Percentiles rank a stretch among this genome's conserved stretches.
Conservation (phyloP, 2,888 invertebrate genomes). For the Apodemia duryi region DNA sequence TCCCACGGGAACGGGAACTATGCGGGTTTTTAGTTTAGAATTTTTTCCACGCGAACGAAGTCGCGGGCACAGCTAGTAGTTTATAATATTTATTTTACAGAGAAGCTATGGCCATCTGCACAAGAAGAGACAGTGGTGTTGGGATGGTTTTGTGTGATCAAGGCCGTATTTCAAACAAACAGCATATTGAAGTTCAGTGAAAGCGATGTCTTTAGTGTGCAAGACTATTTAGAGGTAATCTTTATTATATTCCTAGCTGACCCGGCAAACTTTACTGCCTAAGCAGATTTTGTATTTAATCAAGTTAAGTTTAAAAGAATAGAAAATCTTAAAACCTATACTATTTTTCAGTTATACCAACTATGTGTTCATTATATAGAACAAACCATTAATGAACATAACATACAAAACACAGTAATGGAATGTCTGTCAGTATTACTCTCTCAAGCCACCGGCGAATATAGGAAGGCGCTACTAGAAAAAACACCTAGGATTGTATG, state of each 20-base stretch:
- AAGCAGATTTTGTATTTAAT: no score
- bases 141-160: constrained; percentile 81
- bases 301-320: not conserved
- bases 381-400: constrained; percentile 86
- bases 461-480: constrained; percentile 76
- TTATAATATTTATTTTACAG: constrained; percentile 56
- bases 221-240: constrained; percentile 70
- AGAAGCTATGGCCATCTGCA: constrained; percentile 76
- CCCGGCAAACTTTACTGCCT: no score
- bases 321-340: not conserved
- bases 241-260: no score
- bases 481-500: constrained; percentile 46
- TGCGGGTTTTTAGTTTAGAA: no score
- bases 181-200: constrained; percentile 56
- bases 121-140: constrained; percentile 71
- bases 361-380: constrained; percentile 84
- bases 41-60: no score
- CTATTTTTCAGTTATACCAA: constrained; percentile 83
- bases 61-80: no score
- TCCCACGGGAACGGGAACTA: no score
- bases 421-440: constrained; percentile 86
- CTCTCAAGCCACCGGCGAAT: constrained; percentile 59
- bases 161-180: constrained; percentile 72
- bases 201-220: constrained; percentile 56
- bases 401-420: constrained; percentile 91